Conservation (phyloP, 1,140 invertebrate genomes). For the Drosophila serrata region DNA sequence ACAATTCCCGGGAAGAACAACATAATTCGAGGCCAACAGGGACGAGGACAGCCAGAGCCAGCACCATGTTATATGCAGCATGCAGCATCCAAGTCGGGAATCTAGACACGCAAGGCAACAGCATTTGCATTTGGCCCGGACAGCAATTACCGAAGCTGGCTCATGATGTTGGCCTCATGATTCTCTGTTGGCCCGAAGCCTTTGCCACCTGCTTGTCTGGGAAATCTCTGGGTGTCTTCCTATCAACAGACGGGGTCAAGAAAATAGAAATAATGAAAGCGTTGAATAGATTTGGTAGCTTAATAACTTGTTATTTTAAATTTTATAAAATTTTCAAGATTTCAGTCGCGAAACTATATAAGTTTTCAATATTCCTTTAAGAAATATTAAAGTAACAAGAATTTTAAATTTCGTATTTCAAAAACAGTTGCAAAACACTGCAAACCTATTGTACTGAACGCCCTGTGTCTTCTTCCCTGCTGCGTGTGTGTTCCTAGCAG, state of each 20-base stretch:
- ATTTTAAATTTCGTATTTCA: accelerated
- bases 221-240: constrained; percentile 55
- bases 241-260: constrained; percentile 9
- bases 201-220: constrained; percentile 81
- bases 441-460: not conserved
- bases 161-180: constrained; percentile 66
- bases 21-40: constrained; percentile 60
- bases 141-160: constrained; percentile 74
- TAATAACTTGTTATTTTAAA: not conserved
- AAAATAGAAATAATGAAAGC: constrained; percentile 4
- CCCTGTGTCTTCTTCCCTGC: constrained; percentile 15
- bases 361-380: no score
- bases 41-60: constrained; percentile 6
- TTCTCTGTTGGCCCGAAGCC: constrained; percentile 57
- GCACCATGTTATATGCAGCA: constrained; percentile 36
- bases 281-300: not conserved
- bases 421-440: not conserved
- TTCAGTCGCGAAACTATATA: no score
- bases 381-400: not conserved
- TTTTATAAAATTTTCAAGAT: not conserved
- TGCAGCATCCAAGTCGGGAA: constrained; percentile 40
- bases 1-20: constrained; percentile 67
- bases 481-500: constrained; percentile 78
- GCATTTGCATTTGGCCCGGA: constrained; percentile 70
- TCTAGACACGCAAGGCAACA: constrained; percentile 53